Base-by-base conservation (phyloP, 2,888 invertebrate species). In the Mallateleia sp. region DNA sequence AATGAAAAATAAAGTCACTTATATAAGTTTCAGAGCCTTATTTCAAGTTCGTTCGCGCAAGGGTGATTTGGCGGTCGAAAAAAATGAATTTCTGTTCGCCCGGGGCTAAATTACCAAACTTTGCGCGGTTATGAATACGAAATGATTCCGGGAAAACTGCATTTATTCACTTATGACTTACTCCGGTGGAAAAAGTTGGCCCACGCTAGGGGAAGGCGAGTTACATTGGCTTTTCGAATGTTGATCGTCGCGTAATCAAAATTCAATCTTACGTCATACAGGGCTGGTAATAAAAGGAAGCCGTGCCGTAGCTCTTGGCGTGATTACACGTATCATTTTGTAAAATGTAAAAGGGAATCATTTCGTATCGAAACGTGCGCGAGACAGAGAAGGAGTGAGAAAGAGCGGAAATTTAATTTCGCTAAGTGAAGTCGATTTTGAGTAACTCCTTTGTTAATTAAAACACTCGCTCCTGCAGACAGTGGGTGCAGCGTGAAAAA, bases 31-130 rank as follows among this genome's bases (percentile, higher is more conserved):
- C 14, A 20, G 20, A 34, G 38, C 38, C 54, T 54, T 54, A 54
- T 20, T 54, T 54, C 25, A 54, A 54, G 25, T 54, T 54, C 24
- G 25, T 54, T 54, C 54, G 24, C 25, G 54, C 54, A 25, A 54
- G 14, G 25, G 25, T 5, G 54, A 24, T 15, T 11, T 7, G 20
- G 38, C 24, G 25, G 28, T 38, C 22, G 18, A 67, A 34, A 54
- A 54, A 71, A 71, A 54, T 71, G 52, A 54, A 71, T 42, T 71
- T 56, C 54, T 38, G 54, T 56, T 24, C 38, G 24, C 69, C 25
- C 25, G 25, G 34, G 56, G 69, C 69, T 24, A 32, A 71, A 42
- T 71, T 42, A 42, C 69, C 56, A 18, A 71, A 71, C 54, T 71
- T 71, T 56, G 24, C 42, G 34, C 25, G 8, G 54, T 34, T 64